These are phyloP conservation scores for Chesias legatella DNA, from an alignment of 2,888 invertebrate genomes.

Conservation along the genomic window DNA sequence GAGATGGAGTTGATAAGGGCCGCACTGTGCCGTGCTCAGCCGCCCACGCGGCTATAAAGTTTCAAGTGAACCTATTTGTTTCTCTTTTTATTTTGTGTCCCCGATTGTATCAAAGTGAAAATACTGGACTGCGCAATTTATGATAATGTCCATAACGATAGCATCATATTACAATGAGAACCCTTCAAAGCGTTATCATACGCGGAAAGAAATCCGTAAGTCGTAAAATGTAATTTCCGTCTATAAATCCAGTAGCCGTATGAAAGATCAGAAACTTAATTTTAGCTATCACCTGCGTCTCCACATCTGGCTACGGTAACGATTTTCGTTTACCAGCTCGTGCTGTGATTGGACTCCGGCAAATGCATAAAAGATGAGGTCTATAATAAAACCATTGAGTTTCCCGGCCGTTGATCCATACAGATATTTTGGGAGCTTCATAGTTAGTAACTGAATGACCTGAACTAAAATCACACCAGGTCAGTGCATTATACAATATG, in stretches of 20 bases:
- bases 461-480: constrained; percentile 23
- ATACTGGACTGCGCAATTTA: constrained; percentile 33
- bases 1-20: constrained; percentile 43
- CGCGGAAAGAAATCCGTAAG: constrained; percentile 1
- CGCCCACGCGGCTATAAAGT: constrained; percentile 45
- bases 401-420: constrained; percentile 56
- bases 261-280: constrained; percentile 14
- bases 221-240: too few relatives aligned
- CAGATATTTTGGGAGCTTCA: constrained; percentile 59
- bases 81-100: constrained; percentile 38
- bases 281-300: constrained; percentile 24
- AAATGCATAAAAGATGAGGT: constrained; percentile 72
- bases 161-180: constrained; percentile 25
- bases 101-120: constrained; percentile 36
- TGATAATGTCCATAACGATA: constrained; percentile 28
- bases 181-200: background rate
- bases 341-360: constrained; percentile 54
- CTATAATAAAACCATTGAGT: constrained; percentile 67
- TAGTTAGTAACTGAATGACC: constrained; percentile 48
- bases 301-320: constrained; percentile 52
- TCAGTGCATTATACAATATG: constrained; percentile 26
- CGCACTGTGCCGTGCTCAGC: constrained; percentile 33
- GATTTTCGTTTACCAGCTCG: constrained; percentile 64
- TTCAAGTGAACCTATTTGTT: constrained; percentile 35
- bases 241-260: too few relatives aligned